phyloP scores from a whole-genome alignment of 2,888 invertebrate species.

The Drosophila pseudotakahashii region DNA sequence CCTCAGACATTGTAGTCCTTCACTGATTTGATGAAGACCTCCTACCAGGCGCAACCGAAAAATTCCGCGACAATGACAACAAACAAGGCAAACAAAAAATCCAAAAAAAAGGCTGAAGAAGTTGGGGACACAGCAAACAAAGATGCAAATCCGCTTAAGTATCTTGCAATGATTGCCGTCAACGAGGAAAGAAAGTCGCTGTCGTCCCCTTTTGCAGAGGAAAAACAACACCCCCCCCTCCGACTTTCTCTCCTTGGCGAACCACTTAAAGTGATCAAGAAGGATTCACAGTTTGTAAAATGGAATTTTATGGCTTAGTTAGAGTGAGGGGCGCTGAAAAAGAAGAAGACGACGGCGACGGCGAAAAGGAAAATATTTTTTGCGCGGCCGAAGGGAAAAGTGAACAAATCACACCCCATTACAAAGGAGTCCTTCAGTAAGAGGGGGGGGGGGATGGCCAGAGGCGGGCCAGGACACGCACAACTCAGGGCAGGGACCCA shows the following conservation, averaged over 20 bases:
- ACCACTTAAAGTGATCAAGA: conserved; percentile 83
- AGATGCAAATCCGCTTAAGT: conserved; percentile 82
- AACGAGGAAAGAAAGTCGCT: conserved; percentile 33
- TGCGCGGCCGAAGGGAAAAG: conserved; percentile 53
- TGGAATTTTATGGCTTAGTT: conserved; percentile 82
- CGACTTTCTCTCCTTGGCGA: conserved; percentile 39
- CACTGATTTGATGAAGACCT: conserved; percentile 68
- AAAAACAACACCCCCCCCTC: conserved; percentile 15
- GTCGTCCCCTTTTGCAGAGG: background rate
- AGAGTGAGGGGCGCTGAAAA: conserved; percentile 36
- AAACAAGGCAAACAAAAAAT: conserved; percentile 37
- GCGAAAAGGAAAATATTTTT: conserved; percentile 52
- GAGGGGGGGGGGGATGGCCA: background rate
- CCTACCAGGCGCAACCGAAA: conserved; percentile 33
- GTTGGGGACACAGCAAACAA: conserved; percentile 49
- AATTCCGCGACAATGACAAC: conserved; percentile 57
- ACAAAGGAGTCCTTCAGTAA: conserved; percentile 43
- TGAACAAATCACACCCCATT: conserved; percentile 82
- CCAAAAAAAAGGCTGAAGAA: background rate
- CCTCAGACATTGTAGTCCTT: background rate
- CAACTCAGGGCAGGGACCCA: conserved; percentile 26
- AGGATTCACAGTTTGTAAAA: conserved; percentile 84
- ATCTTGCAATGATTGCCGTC: conserved; percentile 78
- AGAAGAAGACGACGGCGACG: conserved; percentile 12
- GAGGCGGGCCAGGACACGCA: conserved; percentile 27